A percentile compares a stretch with the other conserved stretches of the same genome.
phyloP scores from a whole-genome alignment of 2,888 invertebrate genomes.

The Acanthoscelides obtectus region DNA sequence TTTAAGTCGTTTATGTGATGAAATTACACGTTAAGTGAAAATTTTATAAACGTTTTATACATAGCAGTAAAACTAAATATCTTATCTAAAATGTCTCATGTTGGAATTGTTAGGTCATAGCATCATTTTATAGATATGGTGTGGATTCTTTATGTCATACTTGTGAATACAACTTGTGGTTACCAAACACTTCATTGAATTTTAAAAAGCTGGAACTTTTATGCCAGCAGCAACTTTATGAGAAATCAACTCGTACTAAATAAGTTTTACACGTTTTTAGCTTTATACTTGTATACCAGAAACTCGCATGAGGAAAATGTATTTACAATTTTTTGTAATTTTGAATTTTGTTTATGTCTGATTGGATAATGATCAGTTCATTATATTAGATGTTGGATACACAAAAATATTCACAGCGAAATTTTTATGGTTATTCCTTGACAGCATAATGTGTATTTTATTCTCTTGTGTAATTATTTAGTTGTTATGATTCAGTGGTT shows the following conservation, averaged over 20 bases:
- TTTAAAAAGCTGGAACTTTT: not conserved
- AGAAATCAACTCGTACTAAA: not conserved
- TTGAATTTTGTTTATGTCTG: not conserved
- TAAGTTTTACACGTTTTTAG: not conserved
- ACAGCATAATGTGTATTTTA: not conserved
- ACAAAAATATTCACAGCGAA: not conserved
- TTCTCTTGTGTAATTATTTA: not conserved
- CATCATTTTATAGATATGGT: too few species aligned
- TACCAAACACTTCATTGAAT: not conserved
- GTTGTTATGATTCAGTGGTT: not conserved
- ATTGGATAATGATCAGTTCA: not conserved
- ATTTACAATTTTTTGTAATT: not conserved
- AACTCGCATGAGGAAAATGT: not conserved
- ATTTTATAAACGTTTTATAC: too few species aligned
- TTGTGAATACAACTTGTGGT: too few species aligned
- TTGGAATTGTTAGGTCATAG: too few species aligned
- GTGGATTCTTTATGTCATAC: too few species aligned
- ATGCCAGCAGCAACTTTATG: not conserved
- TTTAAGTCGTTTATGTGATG: too few species aligned
- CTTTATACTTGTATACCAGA: not conserved
- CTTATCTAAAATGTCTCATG: too few species aligned
- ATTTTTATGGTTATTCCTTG: not conserved
- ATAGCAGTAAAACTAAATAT: too few species aligned
- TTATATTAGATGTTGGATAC: not conserved
- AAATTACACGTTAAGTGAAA: too few species aligned